Evolutionary conservation across 2,113 vertebrate species (phyloP).

Genomic region (Hydrolagus affinis): DNA sequence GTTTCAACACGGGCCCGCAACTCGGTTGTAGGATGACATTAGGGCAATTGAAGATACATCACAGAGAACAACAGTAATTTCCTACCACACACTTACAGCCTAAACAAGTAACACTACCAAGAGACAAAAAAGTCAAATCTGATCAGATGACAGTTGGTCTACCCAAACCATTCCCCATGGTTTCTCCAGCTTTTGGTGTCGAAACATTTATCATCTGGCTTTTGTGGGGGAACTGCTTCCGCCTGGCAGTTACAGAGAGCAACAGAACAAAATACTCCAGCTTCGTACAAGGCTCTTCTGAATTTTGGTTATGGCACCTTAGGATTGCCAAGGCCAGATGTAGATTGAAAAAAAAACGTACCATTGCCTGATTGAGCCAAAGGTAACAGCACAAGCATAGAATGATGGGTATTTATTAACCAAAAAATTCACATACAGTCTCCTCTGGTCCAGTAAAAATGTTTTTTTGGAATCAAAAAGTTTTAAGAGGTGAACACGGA

Average conservation of each 20-base stretch:
- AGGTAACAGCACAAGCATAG: slow-evolving; percentile 19
- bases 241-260: not conserved
- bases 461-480: slow-evolving; percentile 31
- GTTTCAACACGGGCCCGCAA: slow-evolving; percentile 14
- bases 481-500: slow-evolving; percentile 24
- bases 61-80: slow-evolving; percentile 25
- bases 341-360: not conserved
- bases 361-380: not conserved
- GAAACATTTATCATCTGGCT: not conserved
- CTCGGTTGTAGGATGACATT: slow-evolving; percentile 8
- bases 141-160: slow-evolving; percentile 10
- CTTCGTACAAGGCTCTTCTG: not conserved
- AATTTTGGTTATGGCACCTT: slow-evolving; percentile 15
- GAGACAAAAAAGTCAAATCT: slow-evolving; percentile 29
- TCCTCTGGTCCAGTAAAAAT: slow-evolving; percentile 30
- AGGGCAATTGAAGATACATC: slow-evolving; percentile 23
- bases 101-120: slow-evolving; percentile 30
- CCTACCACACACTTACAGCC: slow-evolving; percentile 29
- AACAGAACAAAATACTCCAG: no score
- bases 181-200: slow-evolving; percentile 9
- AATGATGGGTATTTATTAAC: slow-evolving; percentile 16
- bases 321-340: slow-evolving; percentile 2
- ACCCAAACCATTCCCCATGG: not conserved
- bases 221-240: slow-evolving; percentile 13
- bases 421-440: slow-evolving; percentile 6